A percentile compares a stretch with the other conserved stretches of the same genome.
These are phyloP conservation scores for Empidonax traillii DNA, from an alignment of 2,113 vertebrate genomes.

Conservation along the genomic window DNA sequence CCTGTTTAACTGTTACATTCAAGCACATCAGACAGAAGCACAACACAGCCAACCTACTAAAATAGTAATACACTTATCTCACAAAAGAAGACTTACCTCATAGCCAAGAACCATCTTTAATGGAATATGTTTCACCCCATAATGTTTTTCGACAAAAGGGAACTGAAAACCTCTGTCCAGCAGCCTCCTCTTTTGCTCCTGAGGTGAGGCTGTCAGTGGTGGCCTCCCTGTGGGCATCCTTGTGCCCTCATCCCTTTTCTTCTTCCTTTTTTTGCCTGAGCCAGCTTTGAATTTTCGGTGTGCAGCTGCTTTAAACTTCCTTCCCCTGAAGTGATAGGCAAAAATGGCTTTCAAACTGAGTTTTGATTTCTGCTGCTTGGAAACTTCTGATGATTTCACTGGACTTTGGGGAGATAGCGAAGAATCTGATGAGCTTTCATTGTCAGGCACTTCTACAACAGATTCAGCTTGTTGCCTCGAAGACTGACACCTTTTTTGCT, in stretches of 20 bases:
- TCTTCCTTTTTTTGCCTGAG: not conserved
- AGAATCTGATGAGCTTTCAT: constrained; percentile 43
- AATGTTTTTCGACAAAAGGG: constrained; percentile 66
- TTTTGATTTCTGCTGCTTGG: not conserved
- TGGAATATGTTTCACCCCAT: constrained; percentile 65
- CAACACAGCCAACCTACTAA: not conserved
- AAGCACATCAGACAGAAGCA: not conserved
- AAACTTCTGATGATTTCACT: not conserved
- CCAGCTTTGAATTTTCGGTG: not conserved
- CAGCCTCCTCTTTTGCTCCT: constrained; percentile 27
- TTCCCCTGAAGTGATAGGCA: constrained; percentile 52
- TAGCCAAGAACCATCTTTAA: constrained; percentile 72
- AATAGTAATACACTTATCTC: not conserved
- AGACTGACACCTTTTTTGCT: not conserved
- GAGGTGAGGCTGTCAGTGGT: not conserved
- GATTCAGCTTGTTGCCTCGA: not conserved
- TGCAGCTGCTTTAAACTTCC: constrained; percentile 1
- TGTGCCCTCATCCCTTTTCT: not conserved
- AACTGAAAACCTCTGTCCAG: constrained; percentile 48
- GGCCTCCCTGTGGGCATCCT: not conserved
- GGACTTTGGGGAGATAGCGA: constrained; percentile 26
- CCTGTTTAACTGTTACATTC: not conserved
- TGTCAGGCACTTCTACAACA: not conserved
- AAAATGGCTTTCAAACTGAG: constrained; percentile 70
- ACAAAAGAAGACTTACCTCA: constrained; percentile 63